Conservation (phyloP, 2,113 vertebrate species). For the Aptenodytes forsteri region DNA sequence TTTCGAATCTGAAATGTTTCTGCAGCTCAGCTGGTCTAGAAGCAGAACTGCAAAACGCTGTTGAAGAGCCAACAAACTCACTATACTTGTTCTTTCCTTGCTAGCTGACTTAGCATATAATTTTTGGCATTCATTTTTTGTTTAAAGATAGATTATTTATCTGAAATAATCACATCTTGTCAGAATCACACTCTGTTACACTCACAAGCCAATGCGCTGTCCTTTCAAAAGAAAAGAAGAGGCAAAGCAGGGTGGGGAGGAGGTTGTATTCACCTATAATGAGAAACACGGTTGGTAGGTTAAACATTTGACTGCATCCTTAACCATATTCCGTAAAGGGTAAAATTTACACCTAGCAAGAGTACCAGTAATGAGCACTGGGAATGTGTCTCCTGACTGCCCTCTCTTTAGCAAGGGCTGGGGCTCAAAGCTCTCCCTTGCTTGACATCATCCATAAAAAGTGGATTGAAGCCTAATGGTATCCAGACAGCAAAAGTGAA, state of each 20-base stretch:
- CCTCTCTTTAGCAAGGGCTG: background rate
- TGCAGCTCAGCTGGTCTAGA: background rate
- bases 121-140: background rate
- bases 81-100: background rate
- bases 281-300: background rate
- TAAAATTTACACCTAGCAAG: background rate
- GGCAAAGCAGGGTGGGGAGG: background rate
- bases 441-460: background rate
- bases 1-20: background rate
- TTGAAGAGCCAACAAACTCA: background rate
- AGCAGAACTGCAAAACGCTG: background rate
- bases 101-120: background rate
- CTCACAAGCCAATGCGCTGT: background rate
- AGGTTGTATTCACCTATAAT: background rate
- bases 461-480: background rate
- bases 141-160: background rate
- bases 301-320: background rate
- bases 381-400: background rate
- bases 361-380: background rate
- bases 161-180: constrained; percentile 18
- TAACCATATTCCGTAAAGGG: rapidly evolving
- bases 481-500: background rate
- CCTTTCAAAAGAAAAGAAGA: background rate
- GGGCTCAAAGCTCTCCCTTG: background rate
- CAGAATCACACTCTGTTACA: background rate